Evolutionary conservation across 2,113 vertebrate genomes (phyloP), one percentile per base, ranked within the genome.

Genomic region (Oxygymnocypris stewartii): DNA sequence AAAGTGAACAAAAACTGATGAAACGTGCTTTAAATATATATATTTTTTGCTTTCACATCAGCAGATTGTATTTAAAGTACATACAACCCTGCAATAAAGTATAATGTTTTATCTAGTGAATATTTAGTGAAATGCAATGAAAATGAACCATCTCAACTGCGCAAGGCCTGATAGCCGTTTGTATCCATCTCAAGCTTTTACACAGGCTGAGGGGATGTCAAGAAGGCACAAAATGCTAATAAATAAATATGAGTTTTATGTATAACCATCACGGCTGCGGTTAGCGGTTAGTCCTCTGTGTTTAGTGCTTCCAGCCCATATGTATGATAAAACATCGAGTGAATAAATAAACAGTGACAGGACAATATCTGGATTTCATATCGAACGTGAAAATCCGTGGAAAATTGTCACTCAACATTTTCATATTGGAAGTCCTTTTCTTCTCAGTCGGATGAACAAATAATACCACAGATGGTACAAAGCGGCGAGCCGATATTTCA

Each of bases 401-500:
- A 79, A 75, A 47, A 57, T 71, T 61, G 79, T 86, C 86, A 49
- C 63, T 88, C 74, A 86, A 28, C 80, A 87, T 75, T 83, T 89
- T 88, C 84, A 88, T 88, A 89, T 90, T 75, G 80, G 79, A 86
- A 87, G 76, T 81, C 44, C 49, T 83, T 86, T 78, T 76, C 85
- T 85, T 84, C 79, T 87, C 31, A 74, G 73, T 74, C 61, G n/a
- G 71, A 69, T 90, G 84, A 88, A 87, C 85, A 87, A 90, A 89
- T 76, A 86, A 78, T 71, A 74, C 87, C 86, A 89, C 90, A 93
- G 89, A 91, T 91, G 90, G 89, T 79, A 84, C 81, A 89, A 85
- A 90, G 85, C 83, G 57, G 57, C 81, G 63, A 79, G 82, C 80
- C 85, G 91, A 88, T 91, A 89, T 90, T 91, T 88, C 57, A 61